A percentile compares a stretch with the other conserved stretches of the same genome.
These are phyloP conservation scores for Sinotaia quadrata DNA, from an alignment of 2,888 invertebrate species.

Conservation along the genomic window DNA sequence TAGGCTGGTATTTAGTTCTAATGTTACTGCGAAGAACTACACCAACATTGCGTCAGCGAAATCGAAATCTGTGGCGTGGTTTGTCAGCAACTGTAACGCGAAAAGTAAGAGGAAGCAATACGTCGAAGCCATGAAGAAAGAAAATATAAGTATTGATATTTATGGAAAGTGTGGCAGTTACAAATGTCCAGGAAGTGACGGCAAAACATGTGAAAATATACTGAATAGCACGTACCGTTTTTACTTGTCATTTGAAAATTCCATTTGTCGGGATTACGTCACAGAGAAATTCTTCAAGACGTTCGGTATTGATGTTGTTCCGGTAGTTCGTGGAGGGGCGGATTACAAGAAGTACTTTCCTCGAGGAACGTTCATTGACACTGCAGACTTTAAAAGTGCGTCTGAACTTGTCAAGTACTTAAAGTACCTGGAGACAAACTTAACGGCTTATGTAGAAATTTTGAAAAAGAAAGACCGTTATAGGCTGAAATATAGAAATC, in stretches of 20 bases:
- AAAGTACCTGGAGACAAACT: conserved; percentile 6
- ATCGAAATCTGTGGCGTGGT: conserved; percentile 44
- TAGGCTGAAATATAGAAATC: background rate
- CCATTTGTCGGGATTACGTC: conserved; percentile 43
- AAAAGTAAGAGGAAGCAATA: conserved; percentile 40
- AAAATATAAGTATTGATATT: conserved; percentile 43
- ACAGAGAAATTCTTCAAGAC: conserved; percentile 42
- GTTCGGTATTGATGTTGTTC: conserved; percentile 23
- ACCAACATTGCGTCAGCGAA: conserved; percentile 20
- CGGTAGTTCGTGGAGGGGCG: conserved; percentile 32
- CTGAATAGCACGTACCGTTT: conserved; percentile 32
- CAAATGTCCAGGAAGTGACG: too few relatives aligned
- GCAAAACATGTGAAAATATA: too few relatives aligned
- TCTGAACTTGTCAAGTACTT: conserved; percentile 21
- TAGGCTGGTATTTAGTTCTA: background rate
- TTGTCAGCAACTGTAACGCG: conserved; percentile 48
- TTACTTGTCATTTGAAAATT: conserved; percentile 48
- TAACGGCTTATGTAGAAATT: background rate
- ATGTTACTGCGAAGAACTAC: background rate
- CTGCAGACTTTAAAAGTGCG: conserved; percentile 23
- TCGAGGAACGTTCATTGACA: conserved; percentile 22
- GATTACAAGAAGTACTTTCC: conserved; percentile 26
- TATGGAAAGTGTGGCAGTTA: conserved; percentile 51
- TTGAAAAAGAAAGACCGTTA: conserved; percentile 8
- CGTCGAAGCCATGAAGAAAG: conserved; percentile 38